Evolutionary conservation across 2,797 vertebrate genomes (phyloP).

Genomic region (Micropoecilia bifurca): DNA sequence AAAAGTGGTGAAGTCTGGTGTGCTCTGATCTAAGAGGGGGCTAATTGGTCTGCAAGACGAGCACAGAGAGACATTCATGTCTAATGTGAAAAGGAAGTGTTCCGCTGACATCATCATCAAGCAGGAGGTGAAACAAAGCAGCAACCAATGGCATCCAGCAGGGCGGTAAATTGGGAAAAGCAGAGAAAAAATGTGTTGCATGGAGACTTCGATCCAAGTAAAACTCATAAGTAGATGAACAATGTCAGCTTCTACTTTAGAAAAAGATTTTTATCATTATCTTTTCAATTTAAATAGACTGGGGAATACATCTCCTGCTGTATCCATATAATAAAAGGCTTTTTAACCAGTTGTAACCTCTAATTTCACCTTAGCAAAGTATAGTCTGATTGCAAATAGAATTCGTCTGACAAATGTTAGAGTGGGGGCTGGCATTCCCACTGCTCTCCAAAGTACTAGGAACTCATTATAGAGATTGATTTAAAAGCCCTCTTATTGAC

Average conservation of each 20-base stretch:
- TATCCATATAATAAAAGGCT: constrained; percentile 29
- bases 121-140: constrained; percentile 45
- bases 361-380: constrained; percentile 49
- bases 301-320: neutral
- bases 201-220: constrained; percentile 48
- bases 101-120: constrained; percentile 53
- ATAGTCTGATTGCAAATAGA: constrained; percentile 70
- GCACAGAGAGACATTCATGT: constrained; percentile 59
- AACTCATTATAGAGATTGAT: constrained; percentile 84
- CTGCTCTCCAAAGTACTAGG: constrained; percentile 76
- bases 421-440: constrained; percentile 65
- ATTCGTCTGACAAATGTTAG: constrained; percentile 77
- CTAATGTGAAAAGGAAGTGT: constrained; percentile 47
- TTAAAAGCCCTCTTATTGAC: constrained; percentile 79
- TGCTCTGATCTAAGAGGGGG: constrained; percentile 97
- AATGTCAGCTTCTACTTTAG: constrained; percentile 23
- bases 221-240: constrained; percentile 52
- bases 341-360: constrained; percentile 55
- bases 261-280: constrained; percentile 48
- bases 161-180: constrained; percentile 47
- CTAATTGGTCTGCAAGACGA: constrained; percentile 90
- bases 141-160: constrained; percentile 47
- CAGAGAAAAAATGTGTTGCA: constrained; percentile 24
- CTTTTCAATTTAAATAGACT: constrained; percentile 38
- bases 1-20: constrained; percentile 95